Base-by-base conservation (phyloP, 30 jellyfish, hydroid and myxozoan genomes). In the Pseudorhiza aurosa region DNA sequence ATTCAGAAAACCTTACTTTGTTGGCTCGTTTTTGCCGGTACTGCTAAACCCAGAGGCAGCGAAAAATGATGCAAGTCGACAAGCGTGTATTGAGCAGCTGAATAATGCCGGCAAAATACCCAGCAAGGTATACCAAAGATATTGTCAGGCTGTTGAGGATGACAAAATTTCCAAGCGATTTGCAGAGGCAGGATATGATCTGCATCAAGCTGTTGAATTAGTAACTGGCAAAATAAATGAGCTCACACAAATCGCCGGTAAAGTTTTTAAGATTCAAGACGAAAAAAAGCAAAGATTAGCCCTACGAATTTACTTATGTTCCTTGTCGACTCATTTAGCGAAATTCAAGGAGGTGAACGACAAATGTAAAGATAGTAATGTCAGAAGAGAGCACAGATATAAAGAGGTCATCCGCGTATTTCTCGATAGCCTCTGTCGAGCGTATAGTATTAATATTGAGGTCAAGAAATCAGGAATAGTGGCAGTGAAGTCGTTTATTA, bases 1-100 rank as follows among this genome's bases (percentile, higher is more conserved):
- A 2, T 80, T 80, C 39, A 43, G 82, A 53, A 80, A 80, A 39
- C 40, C 72, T 0, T 80, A 80, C 25, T 80, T 80, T 35, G 57
- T 80, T 8, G 83, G 91, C 29, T 53, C 82, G 24, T 80, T 80
- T 51, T 29, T 80, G 77, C 91, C 91, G 5, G 91, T 80, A 8
- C 37, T 80, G 67, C 71, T 80, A 19, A 44, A 43, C 24, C 85
- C 91, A 18, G 91, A 57, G 28, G 57, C 81, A 0, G 77, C 65
- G 1, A 35, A 49, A 37, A 40, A 7, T 1, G 84, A 80, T 42
- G 77, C 24, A 15, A 80, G 31, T 58, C 80, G 91, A 12, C 64
- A 53, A 26, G 28, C 53, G 17, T 80, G 65, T 24, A 60, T 80
- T 17, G 91, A 80, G 18, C 43, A 64, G 0, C 80, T 80, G 15